These are phyloP conservation scores for Champsocephalus gunnari DNA, from an alignment of 2,797 vertebrate species.

Conservation along the genomic window DNA sequence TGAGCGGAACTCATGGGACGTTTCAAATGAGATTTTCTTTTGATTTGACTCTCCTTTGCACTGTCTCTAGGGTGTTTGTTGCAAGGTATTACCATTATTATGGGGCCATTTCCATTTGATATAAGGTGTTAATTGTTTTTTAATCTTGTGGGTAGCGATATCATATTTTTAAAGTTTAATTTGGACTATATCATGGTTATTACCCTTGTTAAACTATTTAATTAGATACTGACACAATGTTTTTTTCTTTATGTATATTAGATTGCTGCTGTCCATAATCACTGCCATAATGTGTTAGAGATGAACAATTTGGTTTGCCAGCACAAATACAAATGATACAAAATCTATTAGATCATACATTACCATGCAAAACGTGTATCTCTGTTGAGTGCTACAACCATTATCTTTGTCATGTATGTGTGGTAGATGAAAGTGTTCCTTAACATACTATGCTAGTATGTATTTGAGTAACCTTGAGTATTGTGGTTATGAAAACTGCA, in stretches of 20 bases:
- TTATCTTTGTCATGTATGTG: slow-evolving; percentile 22
- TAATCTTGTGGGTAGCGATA: slow-evolving; percentile 43
- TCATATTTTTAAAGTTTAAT: slow-evolving; percentile 41
- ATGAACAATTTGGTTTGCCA: slow-evolving; percentile 9
- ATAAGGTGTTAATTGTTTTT: slow-evolving; percentile 74
- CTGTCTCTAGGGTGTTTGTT: slow-evolving; percentile 73
- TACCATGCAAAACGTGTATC: background rate
- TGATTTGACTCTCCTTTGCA: slow-evolving; percentile 79
- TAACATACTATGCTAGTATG: slow-evolving; percentile 29
- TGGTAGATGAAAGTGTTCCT: slow-evolving; percentile 12
- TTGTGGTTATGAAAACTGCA: slow-evolving; percentile 71
- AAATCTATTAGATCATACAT: background rate
- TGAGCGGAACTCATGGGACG: slow-evolving; percentile 84
- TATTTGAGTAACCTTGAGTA: slow-evolving; percentile 52
- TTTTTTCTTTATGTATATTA: slow-evolving; percentile 32
- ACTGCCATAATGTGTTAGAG: slow-evolving; percentile 23
- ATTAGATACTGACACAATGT: slow-evolving; percentile 33
- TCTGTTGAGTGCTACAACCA: background rate
- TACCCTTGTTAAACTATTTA: slow-evolving; percentile 49
- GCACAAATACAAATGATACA: slow-evolving; percentile 18
- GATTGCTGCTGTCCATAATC: slow-evolving; percentile 38
- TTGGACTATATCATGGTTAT: slow-evolving; percentile 35
- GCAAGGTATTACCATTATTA: slow-evolving; percentile 72
- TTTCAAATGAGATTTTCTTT: slow-evolving; percentile 88
- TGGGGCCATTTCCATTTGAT: slow-evolving; percentile 66